Conservation (phyloP, 2,797 vertebrate genomes). For the Rhinatrema bivittatum region DNA sequence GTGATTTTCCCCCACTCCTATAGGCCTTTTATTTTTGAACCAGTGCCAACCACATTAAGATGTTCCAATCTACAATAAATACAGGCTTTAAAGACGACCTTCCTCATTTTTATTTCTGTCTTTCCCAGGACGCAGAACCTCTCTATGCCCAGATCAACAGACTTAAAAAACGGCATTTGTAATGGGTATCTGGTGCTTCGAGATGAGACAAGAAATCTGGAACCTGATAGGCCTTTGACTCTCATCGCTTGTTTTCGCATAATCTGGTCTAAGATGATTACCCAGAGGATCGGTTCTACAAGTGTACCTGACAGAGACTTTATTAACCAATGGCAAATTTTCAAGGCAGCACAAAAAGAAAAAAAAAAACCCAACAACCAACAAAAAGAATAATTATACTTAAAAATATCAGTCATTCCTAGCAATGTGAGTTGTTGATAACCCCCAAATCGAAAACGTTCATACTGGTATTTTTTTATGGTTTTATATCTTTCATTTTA, state of each 20-base stretch:
- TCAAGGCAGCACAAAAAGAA: conserved; percentile 52
- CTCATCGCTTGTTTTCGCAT: conserved; percentile 34
- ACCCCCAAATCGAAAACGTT: conserved; percentile 21
- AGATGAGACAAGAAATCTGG: conserved; percentile 46
- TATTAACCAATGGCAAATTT: conserved; percentile 45
- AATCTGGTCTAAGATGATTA: conserved; percentile 45
- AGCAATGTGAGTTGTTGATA: conserved; percentile 15
- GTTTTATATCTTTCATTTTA: not conserved
- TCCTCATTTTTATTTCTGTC: conserved; percentile 31
- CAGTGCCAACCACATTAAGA: no score
- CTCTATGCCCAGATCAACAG: conserved; percentile 95
- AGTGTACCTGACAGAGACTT: conserved; percentile 38
- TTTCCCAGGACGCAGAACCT: conserved; percentile 65
- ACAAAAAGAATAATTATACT: conserved; percentile 24
- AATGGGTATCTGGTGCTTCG: conserved; percentile 47
- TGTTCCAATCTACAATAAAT: no score
- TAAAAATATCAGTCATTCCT: conserved; percentile 17
- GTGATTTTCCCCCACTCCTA: no score
- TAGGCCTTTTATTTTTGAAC: no score
- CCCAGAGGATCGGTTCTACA: conserved; percentile 37
- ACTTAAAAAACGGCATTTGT: conserved; percentile 79
- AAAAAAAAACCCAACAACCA: no score
- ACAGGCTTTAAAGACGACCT: no score
- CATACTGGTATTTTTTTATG: conserved; percentile 2
- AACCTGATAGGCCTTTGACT: conserved; percentile 46